Evolutionary conservation across 2,888 invertebrate genomes (phyloP).

Genomic region (Himalopsyche anomala): DNA sequence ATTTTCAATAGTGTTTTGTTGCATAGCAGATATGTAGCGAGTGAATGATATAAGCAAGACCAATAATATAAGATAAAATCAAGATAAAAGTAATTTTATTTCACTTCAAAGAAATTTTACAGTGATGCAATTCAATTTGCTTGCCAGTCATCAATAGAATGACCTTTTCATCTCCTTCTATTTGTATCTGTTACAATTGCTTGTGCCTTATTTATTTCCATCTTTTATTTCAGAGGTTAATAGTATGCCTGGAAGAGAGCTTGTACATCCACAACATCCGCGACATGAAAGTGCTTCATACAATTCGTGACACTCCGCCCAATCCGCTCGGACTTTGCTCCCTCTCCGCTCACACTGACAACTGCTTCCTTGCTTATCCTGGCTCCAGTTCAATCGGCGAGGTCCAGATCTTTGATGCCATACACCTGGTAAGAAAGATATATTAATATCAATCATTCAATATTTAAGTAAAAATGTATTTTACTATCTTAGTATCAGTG

Average conservation of each 20-base stretch:
- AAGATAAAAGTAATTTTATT: too few relatives aligned
- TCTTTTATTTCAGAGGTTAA: constrained; percentile 82
- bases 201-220: neutral
- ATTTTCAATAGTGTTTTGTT: too few relatives aligned
- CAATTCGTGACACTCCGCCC: constrained; percentile 97
- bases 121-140: too few relatives aligned
- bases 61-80: too few relatives aligned
- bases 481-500: neutral
- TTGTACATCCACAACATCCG: constrained; percentile 98
- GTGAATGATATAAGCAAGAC: too few relatives aligned
- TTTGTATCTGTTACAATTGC: neutral
- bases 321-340: constrained; percentile 96
- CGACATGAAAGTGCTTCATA: constrained; percentile 98
- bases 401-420: constrained; percentile 96
- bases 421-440: constrained; percentile 83
- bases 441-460: neutral
- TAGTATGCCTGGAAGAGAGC: constrained; percentile 98
- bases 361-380: constrained; percentile 97
- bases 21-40: too few relatives aligned
- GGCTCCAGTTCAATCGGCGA: constrained; percentile 95
- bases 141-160: too few relatives aligned
- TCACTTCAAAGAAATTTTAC: too few relatives aligned
- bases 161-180: too few relatives aligned
- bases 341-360: constrained; percentile 91
- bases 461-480: too few relatives aligned